Evolutionary conservation across 2,797 vertebrate species (phyloP).

Genomic region (Pelobates cultripes): DNA sequence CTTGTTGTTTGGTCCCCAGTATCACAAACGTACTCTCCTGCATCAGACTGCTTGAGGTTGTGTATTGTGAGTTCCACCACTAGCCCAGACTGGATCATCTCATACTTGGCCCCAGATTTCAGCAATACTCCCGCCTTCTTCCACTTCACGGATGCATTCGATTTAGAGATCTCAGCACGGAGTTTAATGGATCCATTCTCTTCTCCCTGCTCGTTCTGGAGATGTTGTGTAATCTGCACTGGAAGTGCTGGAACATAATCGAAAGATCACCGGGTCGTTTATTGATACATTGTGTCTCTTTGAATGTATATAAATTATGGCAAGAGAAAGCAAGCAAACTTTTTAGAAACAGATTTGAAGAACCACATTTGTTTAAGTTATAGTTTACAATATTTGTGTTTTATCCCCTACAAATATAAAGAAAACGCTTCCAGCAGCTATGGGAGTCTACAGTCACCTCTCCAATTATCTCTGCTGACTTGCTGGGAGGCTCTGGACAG

Average conservation of each 20-base stretch:
- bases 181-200: slow-evolving; percentile 65
- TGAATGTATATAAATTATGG: too few relatives aligned
- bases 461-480: too few relatives aligned
- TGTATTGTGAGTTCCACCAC: slow-evolving; percentile 79
- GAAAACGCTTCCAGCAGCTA: too few relatives aligned
- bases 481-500: too few relatives aligned
- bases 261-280: too few relatives aligned
- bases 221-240: slow-evolving; percentile 68
- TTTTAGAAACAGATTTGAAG: too few relatives aligned
- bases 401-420: too few relatives aligned
- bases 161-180: slow-evolving; percentile 81
- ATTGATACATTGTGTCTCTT: too few relatives aligned
- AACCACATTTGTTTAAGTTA: too few relatives aligned
- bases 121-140: slow-evolving; percentile 74
- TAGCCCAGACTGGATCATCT: slow-evolving; percentile 78
- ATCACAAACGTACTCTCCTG: slow-evolving; percentile 83
- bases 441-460: too few relatives aligned
- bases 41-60: slow-evolving; percentile 76
- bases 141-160: slow-evolving; percentile 76
- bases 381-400: too few relatives aligned
- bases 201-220: slow-evolving; percentile 78
- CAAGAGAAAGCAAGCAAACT: too few relatives aligned
- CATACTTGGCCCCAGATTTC: slow-evolving; percentile 77
- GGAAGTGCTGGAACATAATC: slow-evolving; percentile 72
- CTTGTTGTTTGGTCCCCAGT: slow-evolving; percentile 83